These are phyloP conservation scores for Pangasius sanitwongsei DNA, from an alignment of 2,797 vertebrate species.

Conservation along the genomic window DNA sequence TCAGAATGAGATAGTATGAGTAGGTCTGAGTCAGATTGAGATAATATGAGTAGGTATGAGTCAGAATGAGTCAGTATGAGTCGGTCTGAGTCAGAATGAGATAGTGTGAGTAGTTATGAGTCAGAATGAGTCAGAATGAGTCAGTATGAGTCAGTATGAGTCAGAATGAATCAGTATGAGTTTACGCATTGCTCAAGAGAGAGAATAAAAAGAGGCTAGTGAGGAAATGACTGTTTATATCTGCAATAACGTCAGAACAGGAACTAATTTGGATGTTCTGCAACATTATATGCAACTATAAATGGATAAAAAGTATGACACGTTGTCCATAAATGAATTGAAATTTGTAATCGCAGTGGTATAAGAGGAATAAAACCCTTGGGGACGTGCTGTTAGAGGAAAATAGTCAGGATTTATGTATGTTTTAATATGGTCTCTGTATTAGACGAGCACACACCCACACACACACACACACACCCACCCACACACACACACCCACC, in stretches of 20 bases:
- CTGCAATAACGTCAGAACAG: neutral
- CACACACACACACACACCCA: constrained; percentile 1
- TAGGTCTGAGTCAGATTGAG: neutral
- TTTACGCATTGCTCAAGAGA: neutral
- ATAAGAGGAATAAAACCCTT: neutral
- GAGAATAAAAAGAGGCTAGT: neutral
- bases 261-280: neutral
- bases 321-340: neutral
- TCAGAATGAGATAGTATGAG: neutral
- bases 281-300: neutral
- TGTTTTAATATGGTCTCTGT: neutral
- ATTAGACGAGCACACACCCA: neutral
- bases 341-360: neutral
- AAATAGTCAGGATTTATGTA: neutral
- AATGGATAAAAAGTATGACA: neutral
- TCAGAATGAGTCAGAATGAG: neutral
- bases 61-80: neutral
- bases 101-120: neutral
- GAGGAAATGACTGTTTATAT: neutral
- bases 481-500: constrained; percentile 11
- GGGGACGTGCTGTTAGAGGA: neutral
- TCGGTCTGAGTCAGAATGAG: neutral
- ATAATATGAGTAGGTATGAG: neutral
- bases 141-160: neutral
- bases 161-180: neutral